Base-by-base conservation (phyloP, 2,113 vertebrate genomes). In the Amblyopsis rosae region DNA sequence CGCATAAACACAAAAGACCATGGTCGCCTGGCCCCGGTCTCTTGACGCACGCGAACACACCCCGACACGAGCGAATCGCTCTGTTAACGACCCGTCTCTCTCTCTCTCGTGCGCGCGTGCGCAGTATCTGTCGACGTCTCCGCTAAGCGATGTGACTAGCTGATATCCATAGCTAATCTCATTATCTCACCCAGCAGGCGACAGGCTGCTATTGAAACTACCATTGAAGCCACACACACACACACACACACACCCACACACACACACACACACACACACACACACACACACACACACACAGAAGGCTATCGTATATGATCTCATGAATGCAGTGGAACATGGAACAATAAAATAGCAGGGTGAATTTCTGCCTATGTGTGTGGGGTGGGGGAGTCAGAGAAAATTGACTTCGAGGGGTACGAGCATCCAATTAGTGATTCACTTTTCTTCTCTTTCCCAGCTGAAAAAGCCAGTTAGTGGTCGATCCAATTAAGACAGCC, bases 81-180 rank as follows among this genome's bases (percentile, higher is more conserved):
- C 65, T 79, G 76, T 85, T 82, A 82, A 69, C 74, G 78, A 69
- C 82, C 82, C 65, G 46, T 87, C 12, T 17, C 48, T 6, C 64
- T 26, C 26, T 26, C 26, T 26, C 26, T 26, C 26, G 1, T 26
- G 26, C 26, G 26, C 26, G 26, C 26, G 54, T 15, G 12, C 51
- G 12, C 51, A 26, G 26, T 53, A 12, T 53, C 13, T 53, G 10
- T 53, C 6, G 6, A 6, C n/a, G 13, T 53, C 72, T 58, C 19
- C 56, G 12, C 62, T 69, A 61, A 79, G 69, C 53, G 75, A 80
- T 78, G 77, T 66, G 79, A 85, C 71, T 58, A 9, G 70, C 84
- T 72, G 82, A 82, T 88, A 84, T 83, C 83, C 77, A 49, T 75
- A 62, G 68, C 82, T 83, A 82, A 88, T 89, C 84, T 85, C 80